A percentile compares a stretch with the other conserved stretches of the same genome.
Conservation (phyloP, 2,113 vertebrate genomes). For the Calidris pugnax region DNA sequence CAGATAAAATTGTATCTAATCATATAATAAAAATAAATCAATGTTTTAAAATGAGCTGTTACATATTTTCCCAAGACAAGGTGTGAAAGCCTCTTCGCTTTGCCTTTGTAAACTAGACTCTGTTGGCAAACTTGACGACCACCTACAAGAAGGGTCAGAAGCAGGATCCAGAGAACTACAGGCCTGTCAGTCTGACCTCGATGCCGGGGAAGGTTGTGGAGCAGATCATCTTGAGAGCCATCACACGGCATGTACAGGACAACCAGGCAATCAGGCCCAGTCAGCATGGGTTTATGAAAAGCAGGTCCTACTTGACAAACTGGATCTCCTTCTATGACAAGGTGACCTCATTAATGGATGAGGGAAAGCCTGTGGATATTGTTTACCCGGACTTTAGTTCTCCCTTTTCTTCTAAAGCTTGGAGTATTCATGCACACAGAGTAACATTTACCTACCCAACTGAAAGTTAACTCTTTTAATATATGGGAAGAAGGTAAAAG, state of each 20-base stretch:
- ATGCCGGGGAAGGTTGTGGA: not conserved
- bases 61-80: not conserved
- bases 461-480: not conserved
- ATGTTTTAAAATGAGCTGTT: not conserved
- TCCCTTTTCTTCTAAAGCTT: not conserved
- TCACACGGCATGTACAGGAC: not conserved
- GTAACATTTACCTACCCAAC: not conserved
- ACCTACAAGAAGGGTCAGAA: not conserved
- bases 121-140: not conserved
- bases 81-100: not conserved
- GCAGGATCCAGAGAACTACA: not conserved
- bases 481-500: not conserved
- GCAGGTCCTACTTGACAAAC: not conserved
- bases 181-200: not conserved
- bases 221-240: not conserved
- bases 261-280: too few species aligned
- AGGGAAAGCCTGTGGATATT: not conserved
- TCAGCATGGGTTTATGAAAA: too few species aligned
- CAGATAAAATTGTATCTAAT: not conserved
- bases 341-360: not conserved
- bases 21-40: not conserved
- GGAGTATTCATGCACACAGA: not conserved
- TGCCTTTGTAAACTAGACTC: not conserved
- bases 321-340: not conserved
- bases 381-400: not conserved